Percentiles rank a stretch among this genome's conserved stretches.
phyloP scores from a whole-genome alignment of 2,797 vertebrate genomes.

The Macropodus opercularis region DNA sequence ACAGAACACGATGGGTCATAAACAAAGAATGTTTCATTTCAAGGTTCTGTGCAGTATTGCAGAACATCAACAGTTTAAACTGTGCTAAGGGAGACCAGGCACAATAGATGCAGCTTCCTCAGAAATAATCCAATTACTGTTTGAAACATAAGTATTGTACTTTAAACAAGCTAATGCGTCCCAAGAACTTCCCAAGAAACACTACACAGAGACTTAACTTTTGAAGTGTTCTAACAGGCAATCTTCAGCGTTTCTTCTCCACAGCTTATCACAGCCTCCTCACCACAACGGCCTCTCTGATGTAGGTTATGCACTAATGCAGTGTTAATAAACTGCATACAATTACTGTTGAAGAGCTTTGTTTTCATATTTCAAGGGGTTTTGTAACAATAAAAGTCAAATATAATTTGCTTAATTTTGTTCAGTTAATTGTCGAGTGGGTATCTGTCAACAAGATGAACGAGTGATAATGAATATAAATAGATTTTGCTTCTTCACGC shows the following conservation, averaged over 20 bases:
- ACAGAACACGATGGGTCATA: constrained; percentile 12
- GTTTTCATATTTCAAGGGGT: constrained; percentile 40
- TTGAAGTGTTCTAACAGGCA: not conserved
- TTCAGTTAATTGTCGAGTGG: constrained; percentile 46
- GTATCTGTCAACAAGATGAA: constrained; percentile 4
- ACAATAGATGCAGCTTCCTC: too few relatives aligned
- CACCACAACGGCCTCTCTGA: constrained; percentile 36
- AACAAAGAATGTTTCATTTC: constrained; percentile 21
- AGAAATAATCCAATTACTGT: too few relatives aligned
- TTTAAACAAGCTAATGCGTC: too few relatives aligned
- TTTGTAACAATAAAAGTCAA: constrained; percentile 44
- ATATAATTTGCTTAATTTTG: constrained; percentile 36
- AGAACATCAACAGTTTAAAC: not conserved
- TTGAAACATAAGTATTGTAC: too few relatives aligned
- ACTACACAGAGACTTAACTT: too few relatives aligned
- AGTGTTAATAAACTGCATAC: constrained; percentile 13
- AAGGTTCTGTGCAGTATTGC: constrained; percentile 1
- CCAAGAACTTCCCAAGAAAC: not conserved
- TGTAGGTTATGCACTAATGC: constrained; percentile 46
- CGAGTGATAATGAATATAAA: constrained; percentile 42
- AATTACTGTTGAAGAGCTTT: constrained; percentile 33
- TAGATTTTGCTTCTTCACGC: constrained; percentile 26
- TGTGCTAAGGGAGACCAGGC: not conserved
- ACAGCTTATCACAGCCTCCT: constrained; percentile 8
- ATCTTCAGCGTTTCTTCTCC: too few relatives aligned